A percentile compares a stretch with the other conserved stretches of the same genome.
phyloP scores from a whole-genome alignment of 2,113 vertebrate genomes.

The Deroptyus accipitrinus region DNA sequence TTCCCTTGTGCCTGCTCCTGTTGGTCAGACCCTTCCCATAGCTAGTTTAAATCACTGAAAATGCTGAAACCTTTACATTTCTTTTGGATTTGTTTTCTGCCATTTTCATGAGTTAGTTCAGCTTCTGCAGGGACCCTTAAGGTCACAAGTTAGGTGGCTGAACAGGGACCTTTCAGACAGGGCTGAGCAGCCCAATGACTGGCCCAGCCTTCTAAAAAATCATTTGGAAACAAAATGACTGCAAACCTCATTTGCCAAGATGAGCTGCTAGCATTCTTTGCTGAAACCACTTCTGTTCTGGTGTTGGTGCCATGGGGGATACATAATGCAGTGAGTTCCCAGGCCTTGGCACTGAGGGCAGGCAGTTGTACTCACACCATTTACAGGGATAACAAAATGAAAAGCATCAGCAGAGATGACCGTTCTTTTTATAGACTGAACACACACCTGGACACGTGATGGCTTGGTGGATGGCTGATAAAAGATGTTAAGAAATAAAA shows the following conservation, averaged over 20 bases:
- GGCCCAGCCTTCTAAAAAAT: not conserved
- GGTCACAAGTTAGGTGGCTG: not conserved
- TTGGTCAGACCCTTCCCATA: not conserved
- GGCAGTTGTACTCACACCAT: not conserved
- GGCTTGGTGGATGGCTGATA: conserved; percentile 1
- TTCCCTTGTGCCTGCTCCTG: not conserved
- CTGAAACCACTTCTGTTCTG: not conserved
- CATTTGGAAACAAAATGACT: not conserved
- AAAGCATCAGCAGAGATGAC: not conserved
- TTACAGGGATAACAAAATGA: not conserved
- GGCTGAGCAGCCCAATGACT: not conserved
- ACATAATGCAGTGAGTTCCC: not conserved
- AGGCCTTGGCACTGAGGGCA: not conserved
- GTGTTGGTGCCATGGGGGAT: not conserved
- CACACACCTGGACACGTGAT: conserved; percentile 14
- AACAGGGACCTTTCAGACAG: not conserved
- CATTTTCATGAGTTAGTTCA: not conserved
- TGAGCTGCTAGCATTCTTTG: not conserved
- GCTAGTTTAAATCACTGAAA: not conserved
- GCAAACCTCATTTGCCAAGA: not conserved
- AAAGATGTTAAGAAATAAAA: conserved; percentile 38
- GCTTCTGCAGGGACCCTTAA: not conserved
- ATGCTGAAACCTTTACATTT: not conserved
- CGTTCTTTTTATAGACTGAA: not conserved
- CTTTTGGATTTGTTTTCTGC: not conserved